Conservation (phyloP, 2,888 invertebrate genomes). For the Muscina levida region DNA sequence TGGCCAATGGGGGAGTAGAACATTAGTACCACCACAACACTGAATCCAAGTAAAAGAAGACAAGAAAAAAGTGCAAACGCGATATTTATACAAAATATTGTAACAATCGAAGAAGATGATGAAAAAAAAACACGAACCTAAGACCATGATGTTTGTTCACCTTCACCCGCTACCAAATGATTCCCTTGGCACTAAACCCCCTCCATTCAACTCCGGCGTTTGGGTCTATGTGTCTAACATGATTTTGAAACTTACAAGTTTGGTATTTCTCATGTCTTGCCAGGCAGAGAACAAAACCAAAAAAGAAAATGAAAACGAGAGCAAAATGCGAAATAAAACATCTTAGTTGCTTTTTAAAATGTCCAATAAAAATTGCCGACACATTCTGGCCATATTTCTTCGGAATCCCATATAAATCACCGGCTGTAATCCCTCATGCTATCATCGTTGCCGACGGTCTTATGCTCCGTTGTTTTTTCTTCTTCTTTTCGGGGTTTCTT, state of each 20-base stretch:
- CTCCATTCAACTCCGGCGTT: slow-evolving; percentile 6
- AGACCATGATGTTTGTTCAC: slow-evolving; percentile 43
- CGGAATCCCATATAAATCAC: slow-evolving; percentile 81
- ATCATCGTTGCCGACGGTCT: slow-evolving; percentile 73
- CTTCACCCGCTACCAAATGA: slow-evolving; percentile 33
- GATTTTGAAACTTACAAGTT: slow-evolving; percentile 59
- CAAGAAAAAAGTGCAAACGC: slow-evolving; percentile 68
- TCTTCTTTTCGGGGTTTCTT: slow-evolving; percentile 50
- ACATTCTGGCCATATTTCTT: slow-evolving; percentile 81
- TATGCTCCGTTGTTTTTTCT: slow-evolving; percentile 27
- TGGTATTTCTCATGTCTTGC: slow-evolving; percentile 48
- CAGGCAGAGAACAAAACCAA: slow-evolving; percentile 38
- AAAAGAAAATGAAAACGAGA: slow-evolving; percentile 63
- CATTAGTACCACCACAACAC: slow-evolving; percentile 35
- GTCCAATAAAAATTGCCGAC: slow-evolving; percentile 81
- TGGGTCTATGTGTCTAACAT: slow-evolving; percentile 47
- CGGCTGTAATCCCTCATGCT: slow-evolving; percentile 81
- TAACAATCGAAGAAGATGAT: slow-evolving; percentile 70
- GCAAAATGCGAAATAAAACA: slow-evolving; percentile 73
- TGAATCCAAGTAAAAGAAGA: slow-evolving; percentile 20
- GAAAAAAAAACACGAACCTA: slow-evolving; percentile 62
- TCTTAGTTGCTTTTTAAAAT: slow-evolving; percentile 80
- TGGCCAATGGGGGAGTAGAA: slow-evolving; percentile 40
- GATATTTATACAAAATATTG: slow-evolving; percentile 75
- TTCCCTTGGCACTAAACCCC: slow-evolving; percentile 62